These are phyloP conservation scores for Pavo muticus DNA, from an alignment of 2,113 vertebrate genomes.

Conservation along the genomic window DNA sequence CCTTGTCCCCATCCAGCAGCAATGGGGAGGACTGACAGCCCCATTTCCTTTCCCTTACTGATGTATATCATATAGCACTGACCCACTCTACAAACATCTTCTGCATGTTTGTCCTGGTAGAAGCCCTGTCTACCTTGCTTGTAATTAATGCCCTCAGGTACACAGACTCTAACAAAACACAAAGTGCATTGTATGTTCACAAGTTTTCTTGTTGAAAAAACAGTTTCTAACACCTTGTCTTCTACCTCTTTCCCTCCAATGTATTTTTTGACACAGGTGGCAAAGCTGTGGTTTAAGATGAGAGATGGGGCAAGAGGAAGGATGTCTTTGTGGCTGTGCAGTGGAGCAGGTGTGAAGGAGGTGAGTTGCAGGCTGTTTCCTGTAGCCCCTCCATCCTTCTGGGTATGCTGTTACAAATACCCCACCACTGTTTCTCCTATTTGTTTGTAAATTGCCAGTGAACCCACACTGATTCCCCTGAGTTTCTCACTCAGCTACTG, in stretches of 20 bases:
- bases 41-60: neutral
- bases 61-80: too few species aligned
- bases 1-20: neutral
- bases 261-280: neutral
- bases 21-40: neutral
- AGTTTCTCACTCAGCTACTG: too few species aligned
- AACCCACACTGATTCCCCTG: neutral
- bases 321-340: neutral
- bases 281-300: neutral
- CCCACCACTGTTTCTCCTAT: neutral
- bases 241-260: neutral
- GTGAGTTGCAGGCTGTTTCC: neutral
- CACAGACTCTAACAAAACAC: neutral
- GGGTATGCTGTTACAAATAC: neutral
- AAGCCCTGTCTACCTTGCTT: neutral
- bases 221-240: neutral
- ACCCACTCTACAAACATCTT: neutral
- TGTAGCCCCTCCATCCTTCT: neutral
- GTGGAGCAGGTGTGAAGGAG: neutral
- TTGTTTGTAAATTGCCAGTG: neutral
- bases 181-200: fast-evolving
- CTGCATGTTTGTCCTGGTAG: neutral
- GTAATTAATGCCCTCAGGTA: neutral
- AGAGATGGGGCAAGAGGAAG: neutral
- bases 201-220: neutral